Percentiles rank a stretch among this genome's conserved stretches.
Evolutionary conservation across 2,113 vertebrate species (phyloP).

Genomic region (Rhea pennata): DNA sequence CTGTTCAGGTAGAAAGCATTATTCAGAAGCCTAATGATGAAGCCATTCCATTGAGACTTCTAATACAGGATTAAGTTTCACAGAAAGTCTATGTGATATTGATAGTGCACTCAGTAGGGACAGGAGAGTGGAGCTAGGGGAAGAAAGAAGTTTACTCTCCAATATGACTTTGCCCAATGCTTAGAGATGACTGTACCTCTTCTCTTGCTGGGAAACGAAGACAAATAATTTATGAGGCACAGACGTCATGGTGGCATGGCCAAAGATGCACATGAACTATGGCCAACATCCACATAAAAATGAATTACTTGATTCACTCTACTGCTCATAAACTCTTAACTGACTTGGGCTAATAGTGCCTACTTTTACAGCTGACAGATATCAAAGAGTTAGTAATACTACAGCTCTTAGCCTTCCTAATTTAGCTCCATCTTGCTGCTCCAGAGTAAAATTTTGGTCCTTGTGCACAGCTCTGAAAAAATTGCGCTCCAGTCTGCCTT

Average conservation of each 20-base stretch:
- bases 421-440: not conserved
- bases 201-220: not conserved
- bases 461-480: not conserved
- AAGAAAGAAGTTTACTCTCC: not conserved
- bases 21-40: no score
- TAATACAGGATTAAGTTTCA: not conserved
- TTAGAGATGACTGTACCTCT: not conserved
- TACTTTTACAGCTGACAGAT: not conserved
- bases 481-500: not conserved
- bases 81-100: not conserved
- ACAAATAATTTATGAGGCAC: not conserved
- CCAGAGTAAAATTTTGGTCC: not conserved
- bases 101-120: not conserved
- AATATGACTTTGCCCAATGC: not conserved
- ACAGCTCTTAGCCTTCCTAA: not conserved
- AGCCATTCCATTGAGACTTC: not conserved
- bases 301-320: not conserved
- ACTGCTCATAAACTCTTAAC: not conserved
- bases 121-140: not conserved
- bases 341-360: not conserved
- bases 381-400: not conserved
- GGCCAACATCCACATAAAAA: not conserved
- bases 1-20: not conserved
- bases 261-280: not conserved
- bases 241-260: not conserved